Conservation (phyloP, 1,140 invertebrate genomes). For the Matsumurasca onukii region DNA sequence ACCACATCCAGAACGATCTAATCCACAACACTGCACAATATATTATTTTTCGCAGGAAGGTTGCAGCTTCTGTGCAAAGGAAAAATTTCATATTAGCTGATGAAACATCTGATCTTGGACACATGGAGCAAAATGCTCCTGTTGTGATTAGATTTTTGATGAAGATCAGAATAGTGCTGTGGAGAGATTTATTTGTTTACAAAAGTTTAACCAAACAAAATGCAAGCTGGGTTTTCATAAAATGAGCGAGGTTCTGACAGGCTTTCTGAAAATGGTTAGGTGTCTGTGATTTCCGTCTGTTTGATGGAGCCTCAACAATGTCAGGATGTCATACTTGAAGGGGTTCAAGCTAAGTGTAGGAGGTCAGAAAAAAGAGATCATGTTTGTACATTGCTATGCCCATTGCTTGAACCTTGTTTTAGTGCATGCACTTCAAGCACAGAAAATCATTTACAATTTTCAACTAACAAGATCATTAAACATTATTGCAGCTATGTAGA, state of each 20-base stretch:
- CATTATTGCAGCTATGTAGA: too few species aligned
- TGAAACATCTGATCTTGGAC: constrained; percentile 28
- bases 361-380: constrained; percentile 16
- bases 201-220: constrained; percentile 7
- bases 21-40: constrained; percentile 22
- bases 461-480: too few species aligned
- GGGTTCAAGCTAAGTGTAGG: constrained; percentile 29
- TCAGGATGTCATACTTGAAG: constrained; percentile 23
- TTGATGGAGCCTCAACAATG: constrained; percentile 32
- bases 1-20: constrained; percentile 30
- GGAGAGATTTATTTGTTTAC: constrained; percentile 20
- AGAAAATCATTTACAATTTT: too few species aligned
- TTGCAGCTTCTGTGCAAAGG: constrained; percentile 8
- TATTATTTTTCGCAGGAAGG: constrained; percentile 21
- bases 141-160: constrained; percentile 27
- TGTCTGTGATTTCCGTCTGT: constrained; percentile 26
- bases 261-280: constrained; percentile 23
- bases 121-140: constrained; percentile 29
- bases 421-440: too few species aligned
- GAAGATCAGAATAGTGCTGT: constrained; percentile 18
- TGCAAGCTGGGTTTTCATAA: background rate
- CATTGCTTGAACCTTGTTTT: too few species aligned
- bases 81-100: constrained; percentile 26
- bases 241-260: background rate
- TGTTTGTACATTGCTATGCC: constrained; percentile 33